Evolutionary conservation across 2,113 vertebrate genomes (phyloP), one percentile per base, ranked within the genome.

Genomic region (Channa maculata): DNA sequence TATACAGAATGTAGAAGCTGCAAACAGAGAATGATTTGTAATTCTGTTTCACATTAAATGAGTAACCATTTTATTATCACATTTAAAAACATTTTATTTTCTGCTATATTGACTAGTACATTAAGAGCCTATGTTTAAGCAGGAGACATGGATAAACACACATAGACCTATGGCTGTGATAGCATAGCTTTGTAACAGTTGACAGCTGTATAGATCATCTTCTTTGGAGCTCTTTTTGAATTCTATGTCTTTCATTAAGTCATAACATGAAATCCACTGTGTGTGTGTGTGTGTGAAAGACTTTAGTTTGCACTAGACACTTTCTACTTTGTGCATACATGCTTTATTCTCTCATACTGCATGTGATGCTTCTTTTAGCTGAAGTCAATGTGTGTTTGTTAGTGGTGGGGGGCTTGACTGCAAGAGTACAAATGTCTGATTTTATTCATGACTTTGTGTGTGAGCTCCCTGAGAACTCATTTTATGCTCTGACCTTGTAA

Each of bases 401-500:
- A 24, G 24, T 24, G 24, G 24, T 24, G 24, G 33, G 24, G 38
- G 43, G 33, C 41, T 77, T 59, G 65, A 68, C 63, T 75, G 53
- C 15, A 53, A 52, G n/a, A 37, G 65, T 65, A 61, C 69, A 83
- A 58, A 83, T 68, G 70, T 80, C 54, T 45, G 6, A 82, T 65
- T 87, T 54, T 66, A 75, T 71, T 83, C 69, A 46, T 80, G 70
- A 64, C 64, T 71, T 15, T 24, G 57, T 61, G 51, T 57, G 36
- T 3, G 34, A 71, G 53, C 4, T 61, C 71, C 71, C 65, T 57
- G 65, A 85, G 76, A 51, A 36, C 67, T 67, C 13, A 49, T 79
- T 80, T 77, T 59, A 60, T 58, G 45, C 63, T 68, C 77, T 4
- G 72, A 67, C 52, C 64, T 79, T 48, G 38, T 85, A 75, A 88